Conservation (phyloP, 1,140 invertebrate species). For the Cotesia vestalis region DNA sequence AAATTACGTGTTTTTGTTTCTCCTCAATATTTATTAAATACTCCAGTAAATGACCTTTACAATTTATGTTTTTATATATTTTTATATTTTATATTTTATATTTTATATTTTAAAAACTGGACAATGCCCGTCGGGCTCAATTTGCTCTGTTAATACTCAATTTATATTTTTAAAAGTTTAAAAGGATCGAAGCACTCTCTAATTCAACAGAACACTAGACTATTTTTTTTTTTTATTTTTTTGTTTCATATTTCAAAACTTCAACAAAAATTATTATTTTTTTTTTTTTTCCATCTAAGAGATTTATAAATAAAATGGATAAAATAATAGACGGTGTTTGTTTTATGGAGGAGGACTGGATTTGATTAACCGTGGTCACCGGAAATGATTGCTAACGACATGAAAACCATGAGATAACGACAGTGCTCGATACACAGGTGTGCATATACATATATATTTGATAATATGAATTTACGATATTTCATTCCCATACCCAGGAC, state of each 20-base stretch:
- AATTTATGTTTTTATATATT: neutral
- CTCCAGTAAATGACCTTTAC: no score
- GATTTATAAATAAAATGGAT: no score
- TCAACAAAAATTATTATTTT: no score
- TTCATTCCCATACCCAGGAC: constrained; percentile 34
- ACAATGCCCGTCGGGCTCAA: neutral
- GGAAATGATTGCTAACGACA: constrained; percentile 31
- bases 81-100: neutral
- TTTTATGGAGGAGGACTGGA: neutral
- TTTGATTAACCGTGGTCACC: constrained; percentile 23
- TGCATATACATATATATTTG: constrained; percentile 42
- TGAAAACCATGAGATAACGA: constrained; percentile 48
- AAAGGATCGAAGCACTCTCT: constrained; percentile 23
- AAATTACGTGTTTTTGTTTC: constrained; percentile 24
- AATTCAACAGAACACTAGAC: neutral
- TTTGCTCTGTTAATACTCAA: constrained; percentile 15
- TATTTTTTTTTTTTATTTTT: neutral
- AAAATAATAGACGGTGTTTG: neutral
- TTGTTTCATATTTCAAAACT: no score
- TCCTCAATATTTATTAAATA: no score
- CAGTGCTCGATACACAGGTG: constrained; percentile 40
- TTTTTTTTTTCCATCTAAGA: no score
- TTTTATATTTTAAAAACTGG: no score
- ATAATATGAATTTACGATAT: constrained; percentile 56
- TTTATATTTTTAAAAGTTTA: neutral